These are phyloP conservation scores for Gisinianus flammeolus DNA, from an alignment of 2,888 invertebrate species.

Conservation along the genomic window DNA sequence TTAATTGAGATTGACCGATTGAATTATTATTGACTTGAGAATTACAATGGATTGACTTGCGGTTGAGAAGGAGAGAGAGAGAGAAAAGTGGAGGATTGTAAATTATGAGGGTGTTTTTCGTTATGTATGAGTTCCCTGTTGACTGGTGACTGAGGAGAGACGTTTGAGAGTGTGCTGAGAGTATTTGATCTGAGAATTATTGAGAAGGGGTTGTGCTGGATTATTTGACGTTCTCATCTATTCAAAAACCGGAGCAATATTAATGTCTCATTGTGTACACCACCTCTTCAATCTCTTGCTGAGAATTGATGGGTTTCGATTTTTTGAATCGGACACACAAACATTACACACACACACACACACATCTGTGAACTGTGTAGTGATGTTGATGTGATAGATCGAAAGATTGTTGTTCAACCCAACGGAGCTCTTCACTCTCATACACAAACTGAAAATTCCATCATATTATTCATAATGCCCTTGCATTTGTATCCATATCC, in stretches of 20 bases:
- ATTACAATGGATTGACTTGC: no score
- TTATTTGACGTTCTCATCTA: slow-evolving; percentile 28
- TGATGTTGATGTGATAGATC: slow-evolving; percentile 29
- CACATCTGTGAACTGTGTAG: no score
- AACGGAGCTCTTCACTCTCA: slow-evolving; percentile 21
- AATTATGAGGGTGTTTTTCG: not conserved
- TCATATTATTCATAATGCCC: slow-evolving; percentile 34
- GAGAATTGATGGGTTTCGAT: slow-evolving; percentile 39
- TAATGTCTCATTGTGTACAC: slow-evolving; percentile 38
- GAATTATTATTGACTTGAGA: no score
- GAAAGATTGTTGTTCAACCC: slow-evolving; percentile 22
- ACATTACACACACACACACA: no score
- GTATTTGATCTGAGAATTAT: not conserved
- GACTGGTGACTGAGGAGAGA: not conserved
- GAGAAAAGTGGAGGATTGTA: not conserved
- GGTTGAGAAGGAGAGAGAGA: not conserved
- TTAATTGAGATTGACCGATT: no score
- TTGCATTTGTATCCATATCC: slow-evolving; percentile 2
- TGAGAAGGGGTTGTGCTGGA: slow-evolving; percentile 23
- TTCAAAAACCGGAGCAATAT: slow-evolving; percentile 35
- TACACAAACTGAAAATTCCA: slow-evolving; percentile 19
- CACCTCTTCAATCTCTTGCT: slow-evolving; percentile 27
- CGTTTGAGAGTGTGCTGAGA: not conserved
- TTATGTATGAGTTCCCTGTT: not conserved
- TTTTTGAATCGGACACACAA: slow-evolving; percentile 35